Base-by-base conservation (phyloP, 2,888 invertebrate genomes). In the Alloplasta piceator region DNA sequence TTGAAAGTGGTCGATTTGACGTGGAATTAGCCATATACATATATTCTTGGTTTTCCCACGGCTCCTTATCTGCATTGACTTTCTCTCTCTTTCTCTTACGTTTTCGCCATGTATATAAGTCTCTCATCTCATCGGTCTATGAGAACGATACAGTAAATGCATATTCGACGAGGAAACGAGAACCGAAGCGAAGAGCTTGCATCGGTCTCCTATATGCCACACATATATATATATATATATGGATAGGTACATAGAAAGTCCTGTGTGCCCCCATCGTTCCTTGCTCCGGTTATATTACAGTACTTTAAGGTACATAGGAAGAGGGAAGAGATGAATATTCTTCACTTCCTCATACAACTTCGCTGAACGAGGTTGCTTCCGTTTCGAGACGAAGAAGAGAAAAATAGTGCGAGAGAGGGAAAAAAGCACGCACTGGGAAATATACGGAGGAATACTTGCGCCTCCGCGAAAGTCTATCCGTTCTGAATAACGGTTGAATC, bases 401-500 rank as follows among this genome's bases (percentile, higher is more conserved):
- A 63, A 55, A 12, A 14, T 38, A 38, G 48, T 38, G 70, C 38
- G 39, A 16, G 55, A 50, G 58, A 48, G n/a, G 12, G 41, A 83
- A 64, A 26, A 64, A 16, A 16, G 14, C 16, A 50, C 46, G 63
- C 43, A 58, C 14, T 61, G 66, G 67, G 66, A 80, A 56, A 63
- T 26, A 26, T 14, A 67, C 36, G 52, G 66, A 46, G 64, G 60
- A 75, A 82, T 83, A 82, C 83, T 73, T 63, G 79, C 70, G 79
- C 75, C 82, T 84, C 78, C 83, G 60, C 66, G 72, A 80, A 73
- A 84, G 60, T 78, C 70, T 74, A 78, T 80, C 79, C 71, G 70
- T 48, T 78, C 60, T 74, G 82, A 82, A 85, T 79, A 84, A 84
- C 82, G 80, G 58, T 75, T 73, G 70, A 82, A 79, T 84, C 80